Evolutionary conservation across 2,888 invertebrate species (phyloP).

Genomic region (Tenthredo scrophulariae): DNA sequence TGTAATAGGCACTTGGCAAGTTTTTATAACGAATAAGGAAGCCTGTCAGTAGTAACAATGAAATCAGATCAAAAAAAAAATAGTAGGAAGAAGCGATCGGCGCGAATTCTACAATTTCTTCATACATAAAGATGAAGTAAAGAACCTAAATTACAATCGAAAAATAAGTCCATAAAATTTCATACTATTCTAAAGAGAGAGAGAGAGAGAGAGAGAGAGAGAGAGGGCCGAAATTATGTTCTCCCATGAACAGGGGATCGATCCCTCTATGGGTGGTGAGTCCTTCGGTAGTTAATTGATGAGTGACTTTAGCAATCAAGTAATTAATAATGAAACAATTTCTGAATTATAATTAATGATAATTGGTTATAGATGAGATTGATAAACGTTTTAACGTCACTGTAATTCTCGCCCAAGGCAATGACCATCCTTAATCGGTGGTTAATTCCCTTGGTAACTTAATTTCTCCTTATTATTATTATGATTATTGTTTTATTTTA

Average conservation of each 20-base stretch:
- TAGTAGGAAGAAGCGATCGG: neutral
- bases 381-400: neutral
- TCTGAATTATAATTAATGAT: conserved; percentile 12
- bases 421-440: neutral
- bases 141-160: neutral
- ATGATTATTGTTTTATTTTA: no score
- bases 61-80: conserved; percentile 9
- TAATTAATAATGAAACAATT: neutral
- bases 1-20: conserved; percentile 28
- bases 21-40: conserved; percentile 1
- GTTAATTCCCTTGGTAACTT: neutral
- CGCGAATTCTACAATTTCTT: neutral
- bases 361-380: neutral
- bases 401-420: neutral
- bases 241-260: neutral
- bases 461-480: neutral
- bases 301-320: neutral
- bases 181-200: neutral
- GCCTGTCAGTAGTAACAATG: neutral
- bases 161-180: neutral
- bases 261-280: neutral
- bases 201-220: neutral
- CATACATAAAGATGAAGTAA: no score
- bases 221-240: neutral
- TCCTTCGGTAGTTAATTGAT: neutral